Evolutionary conservation across 2,888 invertebrate species (phyloP).

Genomic region (Hipparchia semele): DNA sequence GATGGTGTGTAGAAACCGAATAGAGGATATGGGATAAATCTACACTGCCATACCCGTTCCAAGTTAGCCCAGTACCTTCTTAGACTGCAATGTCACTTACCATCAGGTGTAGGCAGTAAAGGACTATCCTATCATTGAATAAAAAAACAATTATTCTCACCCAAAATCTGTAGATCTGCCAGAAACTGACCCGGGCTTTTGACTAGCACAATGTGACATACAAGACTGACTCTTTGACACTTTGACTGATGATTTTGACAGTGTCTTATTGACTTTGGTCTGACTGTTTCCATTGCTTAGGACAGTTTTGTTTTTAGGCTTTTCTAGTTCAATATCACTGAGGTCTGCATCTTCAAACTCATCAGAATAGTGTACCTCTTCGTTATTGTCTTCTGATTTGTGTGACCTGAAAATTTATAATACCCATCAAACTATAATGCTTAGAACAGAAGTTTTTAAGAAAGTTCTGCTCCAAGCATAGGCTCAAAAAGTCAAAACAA

Average conservation of each 20-base stretch:
- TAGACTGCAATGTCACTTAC: too few relatives aligned
- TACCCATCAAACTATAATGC: too few relatives aligned
- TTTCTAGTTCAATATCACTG: constrained; percentile 59
- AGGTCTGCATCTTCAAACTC: constrained; percentile 73
- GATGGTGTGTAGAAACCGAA: too few relatives aligned
- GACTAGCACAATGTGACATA: constrained; percentile 49
- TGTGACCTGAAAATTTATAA: not conserved
- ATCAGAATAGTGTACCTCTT: constrained; percentile 71
- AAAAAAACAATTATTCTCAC: constrained; percentile 46
- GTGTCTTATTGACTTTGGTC: constrained; percentile 35
- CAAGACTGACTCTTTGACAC: constrained; percentile 66
- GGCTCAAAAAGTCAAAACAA: too few relatives aligned
- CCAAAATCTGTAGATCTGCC: constrained; percentile 68
- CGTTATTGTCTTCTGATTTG: constrained; percentile 43
- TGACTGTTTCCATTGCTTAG: constrained; percentile 45
- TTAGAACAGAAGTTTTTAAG: too few relatives aligned
- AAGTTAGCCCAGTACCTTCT: too few relatives aligned
- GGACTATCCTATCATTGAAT: too few relatives aligned
- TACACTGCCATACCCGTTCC: too few relatives aligned
- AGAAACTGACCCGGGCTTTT: constrained; percentile 57
- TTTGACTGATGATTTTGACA: constrained; percentile 51
- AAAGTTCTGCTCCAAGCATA: too few relatives aligned
- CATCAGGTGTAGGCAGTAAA: too few relatives aligned
- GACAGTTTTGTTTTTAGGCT: constrained; percentile 49
- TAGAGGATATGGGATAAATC: too few relatives aligned